Base-by-base conservation (phyloP, 2,888 invertebrate species). In the Sympetrum striolatum region DNA sequence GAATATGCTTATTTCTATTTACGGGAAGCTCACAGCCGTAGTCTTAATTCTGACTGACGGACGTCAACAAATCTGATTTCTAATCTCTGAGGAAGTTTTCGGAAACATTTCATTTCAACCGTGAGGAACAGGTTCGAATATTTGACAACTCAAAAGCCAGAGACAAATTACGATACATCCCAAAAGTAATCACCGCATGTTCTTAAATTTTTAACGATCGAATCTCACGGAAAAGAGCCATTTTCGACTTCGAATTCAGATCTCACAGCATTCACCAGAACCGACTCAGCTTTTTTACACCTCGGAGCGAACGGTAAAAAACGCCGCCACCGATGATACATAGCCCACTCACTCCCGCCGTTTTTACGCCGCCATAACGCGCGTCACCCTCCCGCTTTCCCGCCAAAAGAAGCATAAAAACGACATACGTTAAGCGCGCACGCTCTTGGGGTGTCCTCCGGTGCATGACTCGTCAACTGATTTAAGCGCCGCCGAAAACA, bases 391-490 rank as follows among this genome's bases (percentile, higher is more conserved):
- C 73, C 73, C n/a, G 22, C 60, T n/a, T 60, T 22, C 64, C 64
- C 64, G 64, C 12, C 73, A 73, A 73, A n/a, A 73, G 25, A 25
- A 73, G 64, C n/a, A 64, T 37, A 60, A 86, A 22, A 22, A 86
- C 53, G 81, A 53, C 82, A 82, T 82, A 86, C 60, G 86, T 25
- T 35, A 18, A 81, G 37, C 3, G n/a, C 58, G 39, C 60, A 58
- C 82, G 10, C 58, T 25, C 82, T 22, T 58, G 25, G 53, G 25
- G 64, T 5, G 64, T 86, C 14, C 86, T 37, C 60, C 60, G 60
- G 86, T 58, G 53, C 58, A 58, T 82, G 58, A 82, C 86, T 60
- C 86, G 86, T n/a, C 82, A n/a, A 60, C 86, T 60, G 86, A 86
- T 86, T 60, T 60, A 86, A 86, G 60, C 86, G 25, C 60, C 60